These are phyloP conservation scores for Chlorodrepanis virens DNA, from an alignment of 2,113 vertebrate species.

Conservation along the genomic window DNA sequence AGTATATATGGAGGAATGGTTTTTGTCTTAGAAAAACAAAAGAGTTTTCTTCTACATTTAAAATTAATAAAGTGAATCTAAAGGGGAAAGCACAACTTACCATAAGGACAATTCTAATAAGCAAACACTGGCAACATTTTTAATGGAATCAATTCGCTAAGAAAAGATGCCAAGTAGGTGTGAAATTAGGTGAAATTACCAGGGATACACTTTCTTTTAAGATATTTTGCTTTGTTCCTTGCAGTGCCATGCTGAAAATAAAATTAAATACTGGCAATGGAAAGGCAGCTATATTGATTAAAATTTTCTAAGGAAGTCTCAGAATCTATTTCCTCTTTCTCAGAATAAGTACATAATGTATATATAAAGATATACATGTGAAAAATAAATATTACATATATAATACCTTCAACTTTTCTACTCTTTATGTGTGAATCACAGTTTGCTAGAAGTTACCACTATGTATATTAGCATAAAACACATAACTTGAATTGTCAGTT, in stretches of 20 bases:
- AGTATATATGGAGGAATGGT: not conserved
- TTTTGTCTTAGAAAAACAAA: not conserved
- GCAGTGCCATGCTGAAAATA: slow-evolving; percentile 60
- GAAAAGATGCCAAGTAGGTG: slow-evolving; percentile 77
- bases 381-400: slow-evolving; percentile 19
- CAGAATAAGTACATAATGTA: slow-evolving; percentile 19
- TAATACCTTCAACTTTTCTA: slow-evolving; percentile 59
- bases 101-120: slow-evolving; percentile 50
- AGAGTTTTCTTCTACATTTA: slow-evolving; percentile 33
- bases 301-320: slow-evolving; percentile 73
- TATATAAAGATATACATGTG: slow-evolving; percentile 38
- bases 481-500: slow-evolving; percentile 75
- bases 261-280: slow-evolving; percentile 72
- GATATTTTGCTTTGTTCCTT: slow-evolving; percentile 76
- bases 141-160: slow-evolving; percentile 68
- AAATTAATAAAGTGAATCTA: slow-evolving; percentile 61
- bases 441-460: slow-evolving; percentile 71
- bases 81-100: not conserved
- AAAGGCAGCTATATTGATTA: slow-evolving; percentile 73
- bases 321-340: slow-evolving; percentile 70
- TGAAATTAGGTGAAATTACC: slow-evolving; percentile 80
- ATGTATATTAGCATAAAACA: slow-evolving; percentile 74
- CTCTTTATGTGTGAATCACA: slow-evolving; percentile 69
- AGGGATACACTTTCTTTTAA: slow-evolving; percentile 76
- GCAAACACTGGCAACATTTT: slow-evolving; percentile 68